A percentile compares a stretch with the other conserved stretches of the same genome.
Evolutionary conservation across 2,797 vertebrate species (phyloP).

Genomic region (Natrix natrix): DNA sequence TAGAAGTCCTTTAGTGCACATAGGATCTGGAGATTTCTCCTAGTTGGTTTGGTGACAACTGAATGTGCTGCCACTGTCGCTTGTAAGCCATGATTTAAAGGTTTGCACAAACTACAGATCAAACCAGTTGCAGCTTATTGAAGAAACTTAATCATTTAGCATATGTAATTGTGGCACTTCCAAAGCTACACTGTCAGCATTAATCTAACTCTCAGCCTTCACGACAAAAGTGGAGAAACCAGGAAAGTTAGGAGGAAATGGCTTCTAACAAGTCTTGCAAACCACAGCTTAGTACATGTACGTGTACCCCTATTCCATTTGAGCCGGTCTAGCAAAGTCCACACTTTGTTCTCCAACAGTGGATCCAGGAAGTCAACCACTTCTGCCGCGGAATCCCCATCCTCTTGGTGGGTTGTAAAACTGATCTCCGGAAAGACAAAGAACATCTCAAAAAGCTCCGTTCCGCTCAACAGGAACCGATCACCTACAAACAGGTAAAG

Average conservation of each 20-base stretch:
- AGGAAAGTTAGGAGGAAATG: background rate
- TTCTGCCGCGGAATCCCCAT: slow-evolving; percentile 86
- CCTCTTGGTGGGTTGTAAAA: slow-evolving; percentile 96
- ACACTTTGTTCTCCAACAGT: slow-evolving; percentile 68
- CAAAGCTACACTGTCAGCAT: background rate
- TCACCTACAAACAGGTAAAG: slow-evolving; percentile 88
- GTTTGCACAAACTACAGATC: background rate
- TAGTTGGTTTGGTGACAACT: background rate
- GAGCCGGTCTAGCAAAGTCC: background rate
- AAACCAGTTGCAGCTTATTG: background rate
- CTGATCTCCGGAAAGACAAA: slow-evolving; percentile 92
- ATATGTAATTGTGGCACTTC: background rate
- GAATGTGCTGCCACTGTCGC: background rate
- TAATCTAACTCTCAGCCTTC: background rate
- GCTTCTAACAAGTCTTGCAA: background rate
- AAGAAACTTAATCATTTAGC: background rate
- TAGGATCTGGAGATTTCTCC: background rate
- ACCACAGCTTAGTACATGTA: background rate
- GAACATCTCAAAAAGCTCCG: slow-evolving; percentile 86
- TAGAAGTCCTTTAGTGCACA: background rate
- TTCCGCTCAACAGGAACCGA: slow-evolving; percentile 79
- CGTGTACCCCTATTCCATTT: background rate
- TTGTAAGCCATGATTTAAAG: background rate
- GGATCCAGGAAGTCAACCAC: slow-evolving; percentile 92
- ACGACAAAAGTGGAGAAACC: background rate